Evolutionary conservation across 2,797 vertebrate species (phyloP).

Genomic region (Epinephelus malabaricus): DNA sequence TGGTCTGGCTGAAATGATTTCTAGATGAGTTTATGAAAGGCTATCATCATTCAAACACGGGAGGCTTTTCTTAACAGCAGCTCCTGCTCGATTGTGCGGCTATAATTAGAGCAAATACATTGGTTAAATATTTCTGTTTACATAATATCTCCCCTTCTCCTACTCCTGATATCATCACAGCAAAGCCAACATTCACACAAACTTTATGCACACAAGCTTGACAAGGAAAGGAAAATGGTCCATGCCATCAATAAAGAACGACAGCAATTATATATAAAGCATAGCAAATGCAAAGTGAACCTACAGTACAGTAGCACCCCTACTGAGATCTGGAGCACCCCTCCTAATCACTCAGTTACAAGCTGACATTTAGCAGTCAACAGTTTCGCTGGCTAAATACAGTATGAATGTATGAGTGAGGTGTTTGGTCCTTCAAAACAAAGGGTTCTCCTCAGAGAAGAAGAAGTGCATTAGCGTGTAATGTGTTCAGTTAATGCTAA

Average conservation of each 20-base stretch:
- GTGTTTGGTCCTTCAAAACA: not conserved
- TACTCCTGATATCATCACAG: slow-evolving; percentile 19
- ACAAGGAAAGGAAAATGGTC: too few relatives aligned
- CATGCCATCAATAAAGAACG: not conserved
- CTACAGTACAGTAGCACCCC: not conserved
- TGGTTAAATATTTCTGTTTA: slow-evolving; percentile 34
- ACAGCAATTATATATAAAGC: slow-evolving; percentile 4
- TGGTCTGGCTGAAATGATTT: slow-evolving; percentile 14
- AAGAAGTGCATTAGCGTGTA: too few relatives aligned
- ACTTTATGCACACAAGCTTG: not conserved
- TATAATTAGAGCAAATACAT: slow-evolving; percentile 21
- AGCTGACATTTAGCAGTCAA: slow-evolving; percentile 46
- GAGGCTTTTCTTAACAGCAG: slow-evolving; percentile 2
- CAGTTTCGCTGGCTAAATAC: slow-evolving; percentile 17
- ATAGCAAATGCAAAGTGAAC: slow-evolving; percentile 16
- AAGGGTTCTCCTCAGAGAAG: not conserved
- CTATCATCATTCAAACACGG: slow-evolving; percentile 20
- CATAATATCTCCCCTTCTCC: not conserved
- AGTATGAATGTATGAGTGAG: not conserved
- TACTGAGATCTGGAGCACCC: slow-evolving; percentile 28
- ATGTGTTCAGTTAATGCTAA: too few relatives aligned
- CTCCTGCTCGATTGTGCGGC: not conserved
- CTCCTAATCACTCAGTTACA: slow-evolving; percentile 28
- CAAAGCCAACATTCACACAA: not conserved
- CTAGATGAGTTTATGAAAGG: slow-evolving; percentile 1